Base-by-base conservation (phyloP, 2,113 vertebrate genomes). In the Mustela nigripes region DNA sequence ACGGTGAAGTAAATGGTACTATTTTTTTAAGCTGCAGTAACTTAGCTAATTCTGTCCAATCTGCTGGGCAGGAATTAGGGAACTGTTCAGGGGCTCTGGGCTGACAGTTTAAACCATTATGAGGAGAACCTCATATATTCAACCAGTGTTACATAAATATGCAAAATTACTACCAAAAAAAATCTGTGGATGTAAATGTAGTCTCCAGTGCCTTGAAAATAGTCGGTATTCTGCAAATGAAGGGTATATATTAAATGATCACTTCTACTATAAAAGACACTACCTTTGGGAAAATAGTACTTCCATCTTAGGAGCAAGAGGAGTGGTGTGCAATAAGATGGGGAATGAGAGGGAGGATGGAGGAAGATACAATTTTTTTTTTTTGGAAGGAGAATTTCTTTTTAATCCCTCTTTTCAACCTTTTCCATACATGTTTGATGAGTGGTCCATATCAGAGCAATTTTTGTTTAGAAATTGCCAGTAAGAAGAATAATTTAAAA, bases 91-190 rank as follows among this genome's bases (percentile, higher is more conserved):
- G 45, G 82, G 69, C 39, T 65, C 33, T n/a, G 4, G n/a, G 69
- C 45, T 67, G n/a, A 92, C 22, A 92, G 50, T 53, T 95, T 24
- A 94, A 93, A 90, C 8, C 11, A 89, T 73, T 62, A n/a, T 81
- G n/a, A 89, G 65, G 69, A 39, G 19, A 53, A 65, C 12, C 14
- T 90, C 45, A 79, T 18, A 90, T 86, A 78, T 94, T 92, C 45
- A 74, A 87, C 89, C 79, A 79, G 24, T 88, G 21, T n/a, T 62
- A 62, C 42, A 67, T 63, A 73, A 93, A 93, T 69, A 93, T 31
- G 33, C 71, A 84, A 58, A 81, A 65, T 71, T 76, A 33, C 60
- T 50, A 33, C 9, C 5, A 58, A 89, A 91, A 93, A 83, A 58
- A 18, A 7, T 67, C 11, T 92, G 88, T 76, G 28, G n/a, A 88